Conservation (phyloP, 2,888 invertebrate genomes). For the Drosophila affinis region DNA sequence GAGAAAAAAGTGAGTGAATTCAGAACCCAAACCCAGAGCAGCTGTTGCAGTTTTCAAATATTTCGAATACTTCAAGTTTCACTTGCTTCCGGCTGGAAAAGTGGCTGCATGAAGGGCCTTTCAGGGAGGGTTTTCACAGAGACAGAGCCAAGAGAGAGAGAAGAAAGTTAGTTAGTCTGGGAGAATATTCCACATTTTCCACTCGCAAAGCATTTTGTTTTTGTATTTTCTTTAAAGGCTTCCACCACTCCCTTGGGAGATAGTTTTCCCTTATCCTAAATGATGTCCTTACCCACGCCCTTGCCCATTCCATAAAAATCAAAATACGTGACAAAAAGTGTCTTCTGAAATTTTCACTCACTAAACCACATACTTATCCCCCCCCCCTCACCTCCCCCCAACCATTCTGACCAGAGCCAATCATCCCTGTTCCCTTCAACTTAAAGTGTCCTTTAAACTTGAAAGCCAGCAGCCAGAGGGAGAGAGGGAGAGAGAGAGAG, state of each 20-base stretch:
- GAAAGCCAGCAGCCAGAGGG: slow-evolving; percentile 26
- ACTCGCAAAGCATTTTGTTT: no score
- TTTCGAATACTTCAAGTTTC: slow-evolving; percentile 35
- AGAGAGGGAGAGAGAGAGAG: background rate
- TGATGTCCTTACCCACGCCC: background rate
- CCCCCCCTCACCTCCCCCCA: slow-evolving; percentile 55
- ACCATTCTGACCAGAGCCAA: slow-evolving; percentile 46
- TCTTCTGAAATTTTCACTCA: slow-evolving; percentile 58
- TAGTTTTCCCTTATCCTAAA: slow-evolving; percentile 10
- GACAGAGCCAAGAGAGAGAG: background rate
- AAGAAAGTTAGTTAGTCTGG: background rate
- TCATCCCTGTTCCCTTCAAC: slow-evolving; percentile 22
- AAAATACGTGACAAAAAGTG: slow-evolving; percentile 62
- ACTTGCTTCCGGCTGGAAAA: slow-evolving; percentile 11
- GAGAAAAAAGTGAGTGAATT: slow-evolving; percentile 3
- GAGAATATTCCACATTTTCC: background rate
- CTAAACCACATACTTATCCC: slow-evolving; percentile 63
- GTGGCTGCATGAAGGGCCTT: background rate
- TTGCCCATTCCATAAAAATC: background rate
- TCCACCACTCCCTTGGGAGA: background rate
- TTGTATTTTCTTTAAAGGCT: background rate
- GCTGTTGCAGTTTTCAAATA: slow-evolving; percentile 52
- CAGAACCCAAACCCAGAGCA: slow-evolving; percentile 14
- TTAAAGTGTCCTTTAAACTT: slow-evolving; percentile 64
- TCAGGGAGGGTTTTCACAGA: background rate